phyloP scores from a whole-genome alignment of 1,140 invertebrate species.

The Cephus cinctus region DNA sequence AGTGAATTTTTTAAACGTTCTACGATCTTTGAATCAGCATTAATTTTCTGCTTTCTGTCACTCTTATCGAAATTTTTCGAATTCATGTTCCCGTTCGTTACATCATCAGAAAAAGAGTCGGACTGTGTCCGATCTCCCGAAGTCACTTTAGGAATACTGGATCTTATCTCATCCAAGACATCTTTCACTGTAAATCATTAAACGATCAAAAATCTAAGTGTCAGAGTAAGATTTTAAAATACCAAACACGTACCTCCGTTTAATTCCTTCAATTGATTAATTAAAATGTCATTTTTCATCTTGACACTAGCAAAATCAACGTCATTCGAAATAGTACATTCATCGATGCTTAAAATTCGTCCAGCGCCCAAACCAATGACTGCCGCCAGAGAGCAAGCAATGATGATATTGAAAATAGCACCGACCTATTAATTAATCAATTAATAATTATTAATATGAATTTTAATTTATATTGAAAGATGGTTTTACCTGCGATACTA shows the following conservation, averaged over 20 bases:
- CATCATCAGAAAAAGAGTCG: not conserved
- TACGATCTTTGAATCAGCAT: slow-evolving; percentile 1
- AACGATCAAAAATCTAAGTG: not conserved
- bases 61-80: not conserved
- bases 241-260: not conserved
- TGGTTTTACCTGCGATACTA: not conserved
- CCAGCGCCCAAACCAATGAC: slow-evolving; percentile 2
- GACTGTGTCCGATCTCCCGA: too few relatives aligned
- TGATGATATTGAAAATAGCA: not conserved
- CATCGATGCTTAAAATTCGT: slow-evolving; percentile 1
- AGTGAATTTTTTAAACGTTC: slow-evolving; percentile 1
- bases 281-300: not conserved
- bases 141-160: slow-evolving; percentile 1
- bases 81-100: not conserved
- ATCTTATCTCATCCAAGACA: not conserved
- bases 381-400: slow-evolving; percentile 4
- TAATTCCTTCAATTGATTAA: slow-evolving; percentile 4
- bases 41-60: not conserved
- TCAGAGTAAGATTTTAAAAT: not conserved
- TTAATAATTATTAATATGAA: not conserved
- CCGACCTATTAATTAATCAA: not conserved
- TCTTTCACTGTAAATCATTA: not conserved
- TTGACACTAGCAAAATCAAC: slow-evolving; percentile 3
- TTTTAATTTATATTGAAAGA: not conserved
- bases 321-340: not conserved